Conservation (phyloP, 2,888 invertebrate genomes). For the Nephrotoma appendiculata region DNA sequence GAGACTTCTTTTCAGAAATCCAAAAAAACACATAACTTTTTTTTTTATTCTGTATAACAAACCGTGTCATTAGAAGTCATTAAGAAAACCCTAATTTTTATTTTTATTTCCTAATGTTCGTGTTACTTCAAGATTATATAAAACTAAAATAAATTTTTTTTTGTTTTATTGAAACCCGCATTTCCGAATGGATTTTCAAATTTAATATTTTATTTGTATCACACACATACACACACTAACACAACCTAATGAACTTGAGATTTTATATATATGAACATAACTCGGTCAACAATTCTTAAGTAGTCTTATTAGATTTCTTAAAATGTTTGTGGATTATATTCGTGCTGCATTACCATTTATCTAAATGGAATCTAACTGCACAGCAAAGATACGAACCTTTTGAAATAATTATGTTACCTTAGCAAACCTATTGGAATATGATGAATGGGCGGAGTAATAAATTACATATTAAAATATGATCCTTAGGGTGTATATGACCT, state of each 20-base stretch:
- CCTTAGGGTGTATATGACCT: too few relatives aligned
- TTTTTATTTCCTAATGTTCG: constrained; percentile 2
- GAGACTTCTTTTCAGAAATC: background rate
- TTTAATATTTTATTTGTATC: background rate
- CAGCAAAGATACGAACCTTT: background rate
- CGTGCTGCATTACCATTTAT: background rate
- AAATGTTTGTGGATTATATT: background rate
- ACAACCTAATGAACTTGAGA: background rate
- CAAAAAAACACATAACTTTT: background rate
- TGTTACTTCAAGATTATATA: background rate
- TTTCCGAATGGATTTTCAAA: background rate
- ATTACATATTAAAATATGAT: too few relatives aligned
- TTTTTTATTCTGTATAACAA: background rate
- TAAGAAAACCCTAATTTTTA: background rate
- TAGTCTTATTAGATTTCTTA: background rate
- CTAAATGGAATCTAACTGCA: background rate
- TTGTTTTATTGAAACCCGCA: background rate
- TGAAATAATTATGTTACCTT: background rate
- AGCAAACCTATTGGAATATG: background rate
- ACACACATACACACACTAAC: background rate
- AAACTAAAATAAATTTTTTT: background rate
- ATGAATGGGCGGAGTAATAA: background rate
- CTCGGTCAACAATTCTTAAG: background rate
- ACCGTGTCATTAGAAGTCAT: constrained; percentile 3
- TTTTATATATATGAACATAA: background rate